A percentile compares a stretch with the other conserved stretches of the same genome.
Evolutionary conservation across 2,113 vertebrate species (phyloP).

Genomic region (Marmota monax): DNA sequence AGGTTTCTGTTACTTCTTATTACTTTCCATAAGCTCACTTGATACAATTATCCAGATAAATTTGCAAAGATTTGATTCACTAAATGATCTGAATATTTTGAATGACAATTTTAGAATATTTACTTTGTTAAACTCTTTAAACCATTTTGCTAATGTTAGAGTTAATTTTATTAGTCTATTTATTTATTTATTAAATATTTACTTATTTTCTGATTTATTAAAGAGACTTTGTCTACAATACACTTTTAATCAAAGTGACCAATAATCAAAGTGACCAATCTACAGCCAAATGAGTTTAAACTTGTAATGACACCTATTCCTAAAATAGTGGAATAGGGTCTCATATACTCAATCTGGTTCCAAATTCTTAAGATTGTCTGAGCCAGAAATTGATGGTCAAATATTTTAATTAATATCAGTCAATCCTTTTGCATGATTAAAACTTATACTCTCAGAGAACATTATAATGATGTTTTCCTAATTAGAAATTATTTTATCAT

Average conservation of each 20-base stretch:
- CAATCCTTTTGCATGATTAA: not conserved
- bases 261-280: not conserved
- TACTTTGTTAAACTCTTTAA: not conserved
- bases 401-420: not conserved
- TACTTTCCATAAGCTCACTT: not conserved
- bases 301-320: not conserved
- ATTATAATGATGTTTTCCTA: not conserved
- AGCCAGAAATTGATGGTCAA: not conserved
- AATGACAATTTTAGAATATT: not conserved
- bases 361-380: not conserved
- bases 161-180: not conserved
- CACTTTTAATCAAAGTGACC: not conserved
- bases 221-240: not conserved
- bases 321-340: not conserved
- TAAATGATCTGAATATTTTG: slow-evolving; percentile 38
- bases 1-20: not conserved
- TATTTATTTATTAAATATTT: not conserved
- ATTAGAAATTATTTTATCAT: not conserved
- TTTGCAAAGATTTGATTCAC: not conserved
- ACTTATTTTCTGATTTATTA: not conserved
- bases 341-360: not conserved
- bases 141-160: not conserved
- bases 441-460: not conserved
- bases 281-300: not conserved
- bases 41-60: not conserved